Base-by-base conservation (phyloP, 2,888 invertebrate species). In the Eucera pruinosa region DNA sequence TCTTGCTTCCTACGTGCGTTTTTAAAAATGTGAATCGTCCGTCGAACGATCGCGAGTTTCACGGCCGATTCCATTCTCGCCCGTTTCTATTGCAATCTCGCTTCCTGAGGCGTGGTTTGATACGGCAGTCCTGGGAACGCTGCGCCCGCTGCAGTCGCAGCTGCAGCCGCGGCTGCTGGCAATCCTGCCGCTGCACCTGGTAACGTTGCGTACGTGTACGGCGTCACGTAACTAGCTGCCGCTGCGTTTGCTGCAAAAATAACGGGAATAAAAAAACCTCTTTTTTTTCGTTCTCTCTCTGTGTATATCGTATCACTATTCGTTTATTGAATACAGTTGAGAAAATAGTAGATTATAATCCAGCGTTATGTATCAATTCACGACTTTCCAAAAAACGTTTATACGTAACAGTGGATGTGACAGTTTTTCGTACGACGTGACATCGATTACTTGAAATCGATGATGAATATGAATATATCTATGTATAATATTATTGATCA, bases 201-300 rank as follows among this genome's bases (percentile, higher is more conserved):
- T 81, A 96, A 93, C 43, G 96, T 93, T 11, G 95, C 94, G 86
- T 95, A 95, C 85, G 96, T 96, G 92, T 96, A 96, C 0, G 95
- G 96, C 23, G 95, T 94, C 93, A 96, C 94, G 91, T 96, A 96
- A 86, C 96, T 95, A 20, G 96, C 95, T 2, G 95, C 94, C 74
- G 94, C 94, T 80, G 94, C 90, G 80, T 90, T 91, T 41, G 91
- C 92, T 92, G 87, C 0, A 81, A 81, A 54, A 27, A 20, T n/a
- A 68, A 23, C 33, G 7, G n/a, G n/a, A n/a, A n/a, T n/a, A n/a
- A n/a, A n/a, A n/a, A n/a, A n/a, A n/a, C n/a, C n/a, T n/a, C n/a
- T n/a, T n/a, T n/a, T n/a, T n/a, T n/a, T n/a, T n/a, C n/a, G n/a
- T n/a, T n/a, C n/a, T n/a, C n/a, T n/a, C n/a, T n/a, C n/a, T n/a